Conservation (phyloP, 2,113 vertebrate species). For the Pipa parva region DNA sequence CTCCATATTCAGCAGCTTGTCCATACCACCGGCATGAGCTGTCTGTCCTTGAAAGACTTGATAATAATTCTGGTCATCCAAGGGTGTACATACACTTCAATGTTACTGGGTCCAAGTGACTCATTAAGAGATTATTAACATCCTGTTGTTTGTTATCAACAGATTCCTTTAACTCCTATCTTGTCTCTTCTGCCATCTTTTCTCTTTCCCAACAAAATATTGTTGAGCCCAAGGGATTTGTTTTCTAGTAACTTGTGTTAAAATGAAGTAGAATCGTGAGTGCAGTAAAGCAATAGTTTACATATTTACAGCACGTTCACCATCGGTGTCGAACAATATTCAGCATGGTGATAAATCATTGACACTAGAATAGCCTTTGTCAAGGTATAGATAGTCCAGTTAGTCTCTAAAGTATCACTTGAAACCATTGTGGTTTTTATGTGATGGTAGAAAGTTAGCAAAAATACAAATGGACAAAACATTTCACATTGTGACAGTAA, state of each 20-base stretch:
- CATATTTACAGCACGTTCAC: too few relatives aligned
- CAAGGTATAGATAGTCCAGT: too few relatives aligned
- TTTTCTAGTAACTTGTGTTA: not conserved
- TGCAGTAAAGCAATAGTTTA: not conserved
- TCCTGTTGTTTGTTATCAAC: conserved; percentile 53
- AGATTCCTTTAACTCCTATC: conserved; percentile 66
- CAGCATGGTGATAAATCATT: too few relatives aligned
- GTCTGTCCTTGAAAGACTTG: not conserved
- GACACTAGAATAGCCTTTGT: too few relatives aligned
- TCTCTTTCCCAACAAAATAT: not conserved
- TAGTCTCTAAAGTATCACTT: not conserved
- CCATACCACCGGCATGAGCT: conserved; percentile 42
- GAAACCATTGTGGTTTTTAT: too few relatives aligned
- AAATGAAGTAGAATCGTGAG: not conserved
- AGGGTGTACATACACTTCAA: conserved; percentile 48
- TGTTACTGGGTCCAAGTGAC: conserved; percentile 40
- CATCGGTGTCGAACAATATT: too few relatives aligned
- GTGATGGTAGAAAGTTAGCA: too few relatives aligned
- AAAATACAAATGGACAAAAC: too few relatives aligned
- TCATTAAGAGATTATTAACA: conserved; percentile 49
- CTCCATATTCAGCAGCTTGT: conserved; percentile 55
- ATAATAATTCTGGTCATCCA: conserved; percentile 48
- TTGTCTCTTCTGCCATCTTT: conserved; percentile 41
- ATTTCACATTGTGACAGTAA: too few relatives aligned
- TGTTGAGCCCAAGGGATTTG: not conserved